Evolutionary conservation across 2,797 vertebrate genomes (phyloP).

Genomic region (Sylvia borin): DNA sequence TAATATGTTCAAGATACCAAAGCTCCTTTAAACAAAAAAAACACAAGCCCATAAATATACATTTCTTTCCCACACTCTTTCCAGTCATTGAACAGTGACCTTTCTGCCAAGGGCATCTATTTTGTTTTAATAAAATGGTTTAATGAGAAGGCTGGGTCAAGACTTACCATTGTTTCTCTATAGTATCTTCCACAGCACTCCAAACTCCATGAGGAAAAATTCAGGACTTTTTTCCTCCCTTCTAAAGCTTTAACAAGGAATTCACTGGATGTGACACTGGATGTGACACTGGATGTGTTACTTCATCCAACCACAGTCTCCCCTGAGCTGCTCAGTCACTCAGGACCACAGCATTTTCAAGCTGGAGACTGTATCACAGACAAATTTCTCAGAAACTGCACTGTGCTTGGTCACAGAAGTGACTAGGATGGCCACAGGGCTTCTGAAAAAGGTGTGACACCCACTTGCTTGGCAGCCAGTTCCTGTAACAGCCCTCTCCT

Average conservation of each 20-base stretch:
- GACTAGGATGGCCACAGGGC: neutral
- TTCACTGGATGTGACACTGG: neutral
- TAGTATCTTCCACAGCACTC: neutral
- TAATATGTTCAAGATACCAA: neutral
- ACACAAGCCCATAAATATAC: neutral
- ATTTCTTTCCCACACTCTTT: conserved; percentile 32
- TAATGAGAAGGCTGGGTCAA: neutral
- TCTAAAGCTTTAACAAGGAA: neutral
- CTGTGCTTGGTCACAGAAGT: neutral
- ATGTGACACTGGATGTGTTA: fast-evolving
- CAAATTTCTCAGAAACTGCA: neutral
- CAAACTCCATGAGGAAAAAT: neutral
- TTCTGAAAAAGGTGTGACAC: neutral
- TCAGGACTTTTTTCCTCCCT: neutral
- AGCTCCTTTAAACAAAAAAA: neutral
- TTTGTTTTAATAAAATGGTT: conserved; percentile 7
- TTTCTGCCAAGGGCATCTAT: neutral
- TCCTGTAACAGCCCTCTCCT: neutral
- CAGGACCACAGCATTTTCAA: neutral
- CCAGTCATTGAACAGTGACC: neutral
- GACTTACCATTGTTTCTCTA: neutral
- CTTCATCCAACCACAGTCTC: neutral
- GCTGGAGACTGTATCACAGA: neutral
- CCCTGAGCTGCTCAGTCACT: neutral
- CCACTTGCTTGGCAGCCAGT: neutral